phyloP scores from a whole-genome alignment of 2,888 invertebrate genomes.

The Chelonus formosanus region DNA sequence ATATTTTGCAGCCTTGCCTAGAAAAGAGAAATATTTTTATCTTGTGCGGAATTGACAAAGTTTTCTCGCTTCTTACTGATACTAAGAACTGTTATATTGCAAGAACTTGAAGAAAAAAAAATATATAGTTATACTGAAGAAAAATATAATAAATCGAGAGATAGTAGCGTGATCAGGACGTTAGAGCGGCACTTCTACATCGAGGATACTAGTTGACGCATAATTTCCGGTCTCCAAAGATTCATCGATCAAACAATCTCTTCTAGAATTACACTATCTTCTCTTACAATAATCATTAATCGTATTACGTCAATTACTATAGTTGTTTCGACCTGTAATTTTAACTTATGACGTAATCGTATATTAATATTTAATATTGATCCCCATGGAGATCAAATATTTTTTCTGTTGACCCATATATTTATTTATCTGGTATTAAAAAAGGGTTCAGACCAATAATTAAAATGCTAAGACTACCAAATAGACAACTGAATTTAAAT shows the following conservation, averaged over 20 bases:
- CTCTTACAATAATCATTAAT: background rate
- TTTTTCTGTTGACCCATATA: no score
- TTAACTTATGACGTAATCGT: no score
- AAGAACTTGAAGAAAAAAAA: background rate
- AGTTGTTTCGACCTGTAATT: no score
- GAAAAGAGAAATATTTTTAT: constrained; percentile 4
- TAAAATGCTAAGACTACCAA: no score
- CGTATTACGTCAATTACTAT: no score
- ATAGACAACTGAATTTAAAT: no score
- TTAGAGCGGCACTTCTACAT: constrained; percentile 57
- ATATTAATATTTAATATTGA: no score
- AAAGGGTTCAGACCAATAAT: no score
- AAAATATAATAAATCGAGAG: background rate
- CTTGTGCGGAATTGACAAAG: constrained; percentile 7
- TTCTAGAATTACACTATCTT: constrained; percentile 25
- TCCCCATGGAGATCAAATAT: no score
- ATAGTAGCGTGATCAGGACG: constrained; percentile 26
- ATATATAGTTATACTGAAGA: no score
- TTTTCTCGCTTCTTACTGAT: background rate
- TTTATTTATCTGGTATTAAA: no score
- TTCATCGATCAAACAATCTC: constrained; percentile 64
- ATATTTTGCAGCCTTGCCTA: background rate
- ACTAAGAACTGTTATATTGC: background rate
- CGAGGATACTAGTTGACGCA: constrained; percentile 62
- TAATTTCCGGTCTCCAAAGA: constrained; percentile 62